phyloP scores from a whole-genome alignment of 2,113 vertebrate species.

The Cervus canadensis region DNA sequence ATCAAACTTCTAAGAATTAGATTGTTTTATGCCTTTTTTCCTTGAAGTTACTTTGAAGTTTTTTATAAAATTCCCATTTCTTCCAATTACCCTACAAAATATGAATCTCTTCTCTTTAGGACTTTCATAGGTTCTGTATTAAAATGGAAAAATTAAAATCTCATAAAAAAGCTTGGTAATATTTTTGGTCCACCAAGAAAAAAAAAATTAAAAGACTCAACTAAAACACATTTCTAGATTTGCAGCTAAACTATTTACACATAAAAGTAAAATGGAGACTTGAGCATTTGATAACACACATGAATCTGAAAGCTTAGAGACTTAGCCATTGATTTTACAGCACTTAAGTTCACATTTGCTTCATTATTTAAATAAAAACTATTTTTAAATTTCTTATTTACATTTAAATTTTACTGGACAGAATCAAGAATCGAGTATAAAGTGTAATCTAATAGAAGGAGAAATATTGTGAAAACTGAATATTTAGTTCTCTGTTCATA shows the following conservation, averaged over 20 bases:
- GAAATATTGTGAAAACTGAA: not conserved
- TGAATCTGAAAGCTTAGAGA: constrained; percentile 10
- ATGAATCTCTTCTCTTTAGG: not conserved
- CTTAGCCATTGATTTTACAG: not conserved
- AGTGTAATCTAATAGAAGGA: not conserved
- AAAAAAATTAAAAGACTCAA: not conserved
- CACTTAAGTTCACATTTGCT: not conserved
- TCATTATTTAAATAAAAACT: not conserved
- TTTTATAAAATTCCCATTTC: not conserved
- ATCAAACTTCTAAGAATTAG: not conserved
- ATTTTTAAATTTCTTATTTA: not conserved
- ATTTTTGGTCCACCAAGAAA: not conserved
- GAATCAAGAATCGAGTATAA: not conserved
- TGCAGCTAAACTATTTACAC: not conserved
- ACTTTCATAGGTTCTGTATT: not conserved
- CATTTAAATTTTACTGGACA: not conserved
- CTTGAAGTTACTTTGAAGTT: not conserved
- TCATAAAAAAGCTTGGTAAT: not conserved
- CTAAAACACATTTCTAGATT: not conserved
- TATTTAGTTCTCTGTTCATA: not conserved
- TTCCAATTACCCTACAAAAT: not conserved
- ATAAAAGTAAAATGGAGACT: not conserved
- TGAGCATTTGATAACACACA: not conserved
- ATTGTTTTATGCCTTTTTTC: not conserved
- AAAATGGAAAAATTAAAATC: not conserved